Evolutionary conservation across 2,113 vertebrate species (phyloP), one percentile per base, ranked within the genome.

Genomic region (Pituophis catenifer): DNA sequence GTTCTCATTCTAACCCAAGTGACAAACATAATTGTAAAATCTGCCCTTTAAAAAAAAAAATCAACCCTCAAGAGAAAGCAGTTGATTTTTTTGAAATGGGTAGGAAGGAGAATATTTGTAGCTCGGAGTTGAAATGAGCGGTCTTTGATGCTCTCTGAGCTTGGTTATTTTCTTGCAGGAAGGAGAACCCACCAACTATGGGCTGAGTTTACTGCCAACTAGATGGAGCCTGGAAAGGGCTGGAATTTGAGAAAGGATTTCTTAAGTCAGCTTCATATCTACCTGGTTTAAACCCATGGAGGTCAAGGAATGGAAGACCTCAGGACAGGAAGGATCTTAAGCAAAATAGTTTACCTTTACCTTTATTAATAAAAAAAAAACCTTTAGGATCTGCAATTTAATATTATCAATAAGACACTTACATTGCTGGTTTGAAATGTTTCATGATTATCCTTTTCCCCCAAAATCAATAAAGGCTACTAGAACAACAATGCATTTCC

Each of bases 361-460:
- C 0, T 33, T 3, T 3, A 88, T 53, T 10, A 88, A 24, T 85
- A 23, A 81, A 21, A 38, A 0, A 53, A 89, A 85, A 44, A 33
- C 9, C 10, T 88, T 88, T 26, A 65, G 91, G 55, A 70, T 59
- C 5, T 86, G 29, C 70, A 85, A 15, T 6, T 58, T 8, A 62
- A 91, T 96, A 95, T 95, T 92, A 90, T 75, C 58, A 95, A 86
- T 94, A 89, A 38, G 95, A 92, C 94, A 95, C 92, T 91, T 89
- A 93, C 24, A 19, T 44, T 0, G 75, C 3, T 53, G 2, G 86
- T 93, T 94, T 94, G 62, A 96, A 93, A 89, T 19, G 7, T 58
- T 96, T 91, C 93, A 93, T 95, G 94, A 95, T 88, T 33, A 93
- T 93, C 13, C 11, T 65, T 94, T 7, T 8, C 5, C 94, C 91